Evolutionary conservation across 2,888 invertebrate species (phyloP).

Genomic region (Bombyx huttoni): DNA sequence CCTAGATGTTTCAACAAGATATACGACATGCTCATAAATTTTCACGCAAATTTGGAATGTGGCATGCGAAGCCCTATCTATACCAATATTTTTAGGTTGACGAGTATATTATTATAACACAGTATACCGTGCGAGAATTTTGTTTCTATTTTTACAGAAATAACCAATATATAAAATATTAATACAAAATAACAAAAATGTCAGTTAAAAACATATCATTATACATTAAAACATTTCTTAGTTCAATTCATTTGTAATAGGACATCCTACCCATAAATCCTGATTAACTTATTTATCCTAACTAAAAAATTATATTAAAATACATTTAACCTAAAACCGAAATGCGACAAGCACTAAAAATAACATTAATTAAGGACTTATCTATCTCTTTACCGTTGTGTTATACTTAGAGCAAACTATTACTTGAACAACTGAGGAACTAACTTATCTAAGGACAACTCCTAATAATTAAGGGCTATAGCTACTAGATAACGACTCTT

Average conservation of each 20-base stretch:
- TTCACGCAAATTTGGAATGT: constrained; percentile 42
- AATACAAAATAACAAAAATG: no score
- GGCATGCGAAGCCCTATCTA: constrained; percentile 16
- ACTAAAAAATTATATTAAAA: no score
- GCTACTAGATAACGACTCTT: constrained; percentile 23
- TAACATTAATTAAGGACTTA: no score
- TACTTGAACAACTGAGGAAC: neutral
- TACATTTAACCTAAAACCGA: no score
- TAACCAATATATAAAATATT: no score
- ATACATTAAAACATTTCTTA: no score
- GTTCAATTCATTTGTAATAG: no score
- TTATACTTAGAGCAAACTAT: neutral
- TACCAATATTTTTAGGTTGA: constrained; percentile 29
- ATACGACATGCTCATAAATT: constrained; percentile 46
- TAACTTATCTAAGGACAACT: constrained; percentile 6
- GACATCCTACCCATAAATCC: no score
- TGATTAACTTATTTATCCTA: no score
- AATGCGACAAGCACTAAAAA: no score
- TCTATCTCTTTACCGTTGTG: neutral
- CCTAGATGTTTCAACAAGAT: constrained; percentile 34
- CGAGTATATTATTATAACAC: constrained; percentile 16
- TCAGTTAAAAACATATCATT: no score
- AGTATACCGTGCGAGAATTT: neutral
- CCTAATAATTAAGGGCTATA: constrained; percentile 18
- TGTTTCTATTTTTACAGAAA: no score